These are phyloP conservation scores for Cephus sareptanus DNA, from an alignment of 2,888 invertebrate genomes.

Conservation along the genomic window DNA sequence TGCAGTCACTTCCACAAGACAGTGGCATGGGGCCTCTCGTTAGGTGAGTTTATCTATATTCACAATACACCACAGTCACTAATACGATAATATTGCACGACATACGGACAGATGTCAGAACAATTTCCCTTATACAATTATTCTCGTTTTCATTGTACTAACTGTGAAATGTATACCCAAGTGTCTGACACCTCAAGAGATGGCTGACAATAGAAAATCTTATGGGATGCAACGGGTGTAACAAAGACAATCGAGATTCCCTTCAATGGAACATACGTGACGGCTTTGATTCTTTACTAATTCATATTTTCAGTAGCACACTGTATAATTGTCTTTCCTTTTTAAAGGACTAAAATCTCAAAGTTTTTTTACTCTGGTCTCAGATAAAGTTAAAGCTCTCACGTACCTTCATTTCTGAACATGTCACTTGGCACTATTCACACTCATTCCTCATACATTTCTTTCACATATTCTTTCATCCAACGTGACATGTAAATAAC, in stretches of 20 bases:
- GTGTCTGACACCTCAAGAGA: neutral
- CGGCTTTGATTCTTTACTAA: neutral
- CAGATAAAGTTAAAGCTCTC: neutral
- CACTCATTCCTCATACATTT: conserved; percentile 10
- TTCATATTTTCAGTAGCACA: neutral
- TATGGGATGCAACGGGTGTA: neutral
- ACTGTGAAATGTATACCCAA: neutral
- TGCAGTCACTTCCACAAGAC: conserved; percentile 69
- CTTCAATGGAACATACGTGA: neutral
- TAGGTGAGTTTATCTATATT: conserved; percentile 65
- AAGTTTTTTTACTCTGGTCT: neutral
- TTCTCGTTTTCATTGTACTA: neutral
- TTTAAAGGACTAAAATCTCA: neutral
- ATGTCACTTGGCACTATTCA: neutral
- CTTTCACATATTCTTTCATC: conserved; percentile 24
- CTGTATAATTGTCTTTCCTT: neutral
- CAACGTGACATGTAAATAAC: conserved; percentile 37
- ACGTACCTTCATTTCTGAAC: neutral
- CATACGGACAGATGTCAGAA: neutral
- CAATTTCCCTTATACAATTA: neutral
- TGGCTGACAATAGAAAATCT: neutral
- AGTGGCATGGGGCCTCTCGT: conserved; percentile 69
- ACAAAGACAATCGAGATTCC: neutral
- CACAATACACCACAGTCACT: neutral
- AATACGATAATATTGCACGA: neutral